Base-by-base conservation (phyloP, 2,113 vertebrate genomes). In the Paracanthobrama guichenoti region DNA sequence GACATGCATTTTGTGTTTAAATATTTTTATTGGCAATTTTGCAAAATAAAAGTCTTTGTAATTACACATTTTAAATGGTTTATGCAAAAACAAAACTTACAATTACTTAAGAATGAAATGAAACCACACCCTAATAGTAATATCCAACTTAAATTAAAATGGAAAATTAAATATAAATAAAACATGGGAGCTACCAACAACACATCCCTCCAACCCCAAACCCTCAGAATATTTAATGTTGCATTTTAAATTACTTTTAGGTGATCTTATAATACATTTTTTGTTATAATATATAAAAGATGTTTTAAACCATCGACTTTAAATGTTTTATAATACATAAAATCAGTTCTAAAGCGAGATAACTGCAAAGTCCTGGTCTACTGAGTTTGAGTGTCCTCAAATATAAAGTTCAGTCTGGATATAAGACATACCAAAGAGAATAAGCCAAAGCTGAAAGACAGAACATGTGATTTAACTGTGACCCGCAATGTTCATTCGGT, bases 391-490 rank as follows among this genome's bases (percentile, higher is more conserved):
- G 46, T 75, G 24, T 28, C 1, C n/a, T 50, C 42, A 28, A 28
- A 74, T 44, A 44, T 44, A 12, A 62, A 26, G 24, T 18, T 76
- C 35, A 84, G 26, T 78, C 66, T 69, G 62, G 48, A 77, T 39
- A 48, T 22, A 59, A 12, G 39, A 64, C 77, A 64, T 79, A 79
- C 57, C 77, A 79, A 46, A 79, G 50, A 69, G 12, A n/a, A 26
- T 71, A 80, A 69, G 46, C 66, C 44, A 50, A 71, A 64, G 74
- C 57, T 2, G 8, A 48, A 24, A 18, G 24, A 20, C 18, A 22
- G 64, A 85, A 24, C 85, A 84, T 16, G 55, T 88, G 84, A 84
- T 55, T 14, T 60, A 39, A 22, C 62, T 85, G 11, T 71, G 24
- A 76, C 39, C 85, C 72, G 39, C 35, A 60, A 53, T 67, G 24